These are phyloP conservation scores for Pachyseris speciosa DNA, from an alignment of 64 coral and sea anemone species.

Conservation along the genomic window DNA sequence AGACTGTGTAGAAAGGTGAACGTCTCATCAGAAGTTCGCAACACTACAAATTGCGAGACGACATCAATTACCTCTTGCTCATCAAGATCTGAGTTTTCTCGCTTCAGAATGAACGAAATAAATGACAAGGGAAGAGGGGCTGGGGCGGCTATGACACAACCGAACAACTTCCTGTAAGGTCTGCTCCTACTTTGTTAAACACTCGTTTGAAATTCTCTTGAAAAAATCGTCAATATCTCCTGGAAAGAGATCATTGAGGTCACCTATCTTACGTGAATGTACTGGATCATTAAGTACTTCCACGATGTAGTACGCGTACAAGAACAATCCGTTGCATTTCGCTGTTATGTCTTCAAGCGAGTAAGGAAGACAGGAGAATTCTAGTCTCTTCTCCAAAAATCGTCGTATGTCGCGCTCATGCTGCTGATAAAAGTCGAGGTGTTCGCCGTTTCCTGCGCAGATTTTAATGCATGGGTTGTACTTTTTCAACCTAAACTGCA, in stretches of 20 bases:
- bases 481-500: neutral
- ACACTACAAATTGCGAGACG: constrained; percentile 18
- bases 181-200: constrained; percentile 20
- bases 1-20: constrained; percentile 54
- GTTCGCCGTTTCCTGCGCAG: neutral
- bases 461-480: constrained; percentile 32
- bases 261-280: neutral
- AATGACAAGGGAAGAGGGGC: constrained; percentile 58
- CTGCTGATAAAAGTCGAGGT: constrained; percentile 4
- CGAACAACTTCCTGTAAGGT: constrained; percentile 60
- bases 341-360: constrained; percentile 2
- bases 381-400: neutral
- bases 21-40: neutral
- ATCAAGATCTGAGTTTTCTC: neutral
- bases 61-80: constrained; percentile 57
- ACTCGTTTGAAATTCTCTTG: constrained; percentile 52
- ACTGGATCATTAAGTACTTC: neutral
- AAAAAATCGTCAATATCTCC: constrained; percentile 23
- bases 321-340: constrained; percentile 30
- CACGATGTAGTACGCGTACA: neutral
- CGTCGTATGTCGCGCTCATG: constrained; percentile 1
- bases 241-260: neutral
- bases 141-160: constrained; percentile 49
- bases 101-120: constrained; percentile 6
- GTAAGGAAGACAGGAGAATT: neutral